phyloP scores from a whole-genome alignment of 64 coral and sea anemone species.

The Hydrozoanthus tunicans region DNA sequence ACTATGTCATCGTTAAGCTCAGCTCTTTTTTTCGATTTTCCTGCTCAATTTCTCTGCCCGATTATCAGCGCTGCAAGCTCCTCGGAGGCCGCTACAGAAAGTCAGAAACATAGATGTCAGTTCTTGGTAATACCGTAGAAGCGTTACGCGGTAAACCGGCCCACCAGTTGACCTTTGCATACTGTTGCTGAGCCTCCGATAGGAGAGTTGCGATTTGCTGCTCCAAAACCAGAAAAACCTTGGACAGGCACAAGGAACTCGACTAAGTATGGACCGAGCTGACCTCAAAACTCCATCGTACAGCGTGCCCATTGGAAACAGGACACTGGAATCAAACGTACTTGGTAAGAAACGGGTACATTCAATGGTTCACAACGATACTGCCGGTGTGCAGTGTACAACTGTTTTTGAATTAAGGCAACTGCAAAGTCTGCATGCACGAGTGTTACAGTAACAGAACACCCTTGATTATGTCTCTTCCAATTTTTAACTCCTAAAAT shows the following conservation, averaged over 20 bases:
- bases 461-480: no score
- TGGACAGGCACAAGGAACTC: constrained; percentile 37
- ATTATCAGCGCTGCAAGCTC: neutral
- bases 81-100: neutral
- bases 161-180: constrained; percentile 37
- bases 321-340: no score
- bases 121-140: constrained; percentile 27
- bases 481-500: no score
- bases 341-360: no score
- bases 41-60: neutral
- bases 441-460: no score
- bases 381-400: no score
- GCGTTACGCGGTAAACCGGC: constrained; percentile 8
- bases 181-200: constrained; percentile 48
- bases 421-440: no score
- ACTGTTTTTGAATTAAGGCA: no score
- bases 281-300: constrained; percentile 23
- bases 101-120: neutral
- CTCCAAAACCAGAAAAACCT: constrained; percentile 42
- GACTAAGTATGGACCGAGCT: constrained; percentile 34
- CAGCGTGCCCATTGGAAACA: neutral
- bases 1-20: no score
- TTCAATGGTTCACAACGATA: no score
- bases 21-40: neutral
- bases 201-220: constrained; percentile 36